phyloP scores from a whole-genome alignment of 2,113 vertebrate genomes.

The Monarcha castaneiventris region DNA sequence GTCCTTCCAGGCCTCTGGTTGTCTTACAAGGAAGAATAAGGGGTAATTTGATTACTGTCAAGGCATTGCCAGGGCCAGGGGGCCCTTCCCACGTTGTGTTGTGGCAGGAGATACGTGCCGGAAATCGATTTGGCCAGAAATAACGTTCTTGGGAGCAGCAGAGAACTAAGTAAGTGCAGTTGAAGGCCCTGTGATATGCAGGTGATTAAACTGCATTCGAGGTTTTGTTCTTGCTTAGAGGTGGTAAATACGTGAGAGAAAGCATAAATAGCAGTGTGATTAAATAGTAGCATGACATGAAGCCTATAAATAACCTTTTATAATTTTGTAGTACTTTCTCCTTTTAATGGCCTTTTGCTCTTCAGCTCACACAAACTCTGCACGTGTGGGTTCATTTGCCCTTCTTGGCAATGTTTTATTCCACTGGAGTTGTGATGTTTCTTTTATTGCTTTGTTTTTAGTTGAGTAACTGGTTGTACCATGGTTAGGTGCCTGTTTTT shows the following conservation, averaged over 20 bases:
- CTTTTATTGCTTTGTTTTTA: not conserved
- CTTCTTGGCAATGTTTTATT: not conserved
- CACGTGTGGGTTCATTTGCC: not conserved
- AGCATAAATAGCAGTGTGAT: not conserved
- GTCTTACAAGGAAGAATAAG: not conserved
- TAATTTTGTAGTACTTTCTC: not conserved
- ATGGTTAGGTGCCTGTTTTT: not conserved
- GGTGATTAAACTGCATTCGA: not conserved
- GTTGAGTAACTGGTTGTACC: not conserved
- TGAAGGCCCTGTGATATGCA: not conserved
- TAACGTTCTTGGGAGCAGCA: not conserved
- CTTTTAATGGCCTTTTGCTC: not conserved
- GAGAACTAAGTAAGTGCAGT: not conserved
- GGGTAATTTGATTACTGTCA: not conserved
- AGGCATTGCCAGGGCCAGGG: rapidly evolving
- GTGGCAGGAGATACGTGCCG: not conserved
- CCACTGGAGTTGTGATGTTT: not conserved
- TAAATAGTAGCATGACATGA: not conserved
- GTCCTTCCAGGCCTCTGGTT: not conserved
- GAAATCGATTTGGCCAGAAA: not conserved
- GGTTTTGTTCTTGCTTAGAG: not conserved
- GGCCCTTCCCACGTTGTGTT: not conserved
- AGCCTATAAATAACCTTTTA: slow-evolving; percentile 1
- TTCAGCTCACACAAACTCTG: not conserved
- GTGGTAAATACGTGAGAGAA: not conserved